Percentiles rank a stretch among this genome's conserved stretches.
Evolutionary conservation across 1,140 invertebrate genomes (phyloP).

Genomic region (Drosophila repletoides): DNA sequence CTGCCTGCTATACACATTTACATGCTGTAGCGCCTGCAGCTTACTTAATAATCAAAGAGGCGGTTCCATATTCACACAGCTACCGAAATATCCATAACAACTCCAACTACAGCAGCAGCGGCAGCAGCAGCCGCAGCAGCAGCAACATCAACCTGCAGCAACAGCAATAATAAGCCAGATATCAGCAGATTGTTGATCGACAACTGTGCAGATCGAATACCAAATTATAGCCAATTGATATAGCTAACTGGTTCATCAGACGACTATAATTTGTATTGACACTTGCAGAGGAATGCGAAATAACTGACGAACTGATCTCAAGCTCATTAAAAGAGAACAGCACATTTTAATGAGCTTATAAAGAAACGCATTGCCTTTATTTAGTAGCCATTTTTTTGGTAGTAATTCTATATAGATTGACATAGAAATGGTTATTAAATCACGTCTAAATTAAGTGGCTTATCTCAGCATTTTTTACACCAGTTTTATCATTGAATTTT

Average conservation of each 20-base stretch:
- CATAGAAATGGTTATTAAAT: too few relatives aligned
- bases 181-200: conserved; percentile 15
- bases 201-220: conserved; percentile 20
- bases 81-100: conserved; percentile 56
- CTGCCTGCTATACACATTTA: conserved; percentile 33
- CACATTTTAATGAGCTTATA: too few relatives aligned
- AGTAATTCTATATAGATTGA: too few relatives aligned
- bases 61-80: conserved; percentile 58
- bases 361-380: too few relatives aligned
- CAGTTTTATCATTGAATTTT: too few relatives aligned
- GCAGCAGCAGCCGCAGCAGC: background rate
- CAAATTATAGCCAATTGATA: conserved; percentile 31
- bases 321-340: conserved; percentile 8
- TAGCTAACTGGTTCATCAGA: conserved; percentile 32
- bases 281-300: background rate
- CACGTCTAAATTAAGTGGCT: too few relatives aligned
- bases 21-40: conserved; percentile 45
- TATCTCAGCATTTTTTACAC: too few relatives aligned
- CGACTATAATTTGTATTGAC: conserved; percentile 10
- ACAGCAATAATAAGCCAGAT: background rate
- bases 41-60: conserved; percentile 39
- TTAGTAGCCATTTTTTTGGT: too few relatives aligned
- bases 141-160: conserved; percentile 4
- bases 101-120: background rate
- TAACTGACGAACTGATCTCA: conserved; percentile 6